Percentiles rank a stretch among this genome's conserved stretches.
Conservation (phyloP, 30 jellyfish, hydroid and myxozoan genomes). For the Euphysa ruthae region DNA sequence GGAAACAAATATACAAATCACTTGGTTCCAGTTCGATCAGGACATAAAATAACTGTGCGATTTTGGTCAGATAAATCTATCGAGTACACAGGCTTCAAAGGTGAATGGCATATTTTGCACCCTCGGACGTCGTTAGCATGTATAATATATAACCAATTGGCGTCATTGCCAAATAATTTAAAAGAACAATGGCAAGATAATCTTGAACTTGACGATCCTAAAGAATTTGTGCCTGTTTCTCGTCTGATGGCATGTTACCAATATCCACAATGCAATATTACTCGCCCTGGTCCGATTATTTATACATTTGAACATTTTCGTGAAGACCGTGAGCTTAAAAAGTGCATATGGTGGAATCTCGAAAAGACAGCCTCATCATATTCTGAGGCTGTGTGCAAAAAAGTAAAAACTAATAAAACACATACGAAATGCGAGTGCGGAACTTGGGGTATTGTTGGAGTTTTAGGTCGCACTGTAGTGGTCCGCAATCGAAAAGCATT, state of each 20-base stretch:
- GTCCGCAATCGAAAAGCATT: conserved; percentile 2
- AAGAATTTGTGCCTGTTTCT: conserved; percentile 47
- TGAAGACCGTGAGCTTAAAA: conserved; percentile 50
- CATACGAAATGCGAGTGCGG: conserved; percentile 84
- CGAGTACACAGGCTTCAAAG: conserved; percentile 63
- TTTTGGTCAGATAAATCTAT: conserved; percentile 43
- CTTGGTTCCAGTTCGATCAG: conserved; percentile 54
- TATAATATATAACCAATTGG: conserved; percentile 40
- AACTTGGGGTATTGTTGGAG: conserved; percentile 80
- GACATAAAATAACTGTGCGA: conserved; percentile 55
- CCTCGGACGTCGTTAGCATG: conserved; percentile 90
- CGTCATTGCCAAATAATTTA: conserved; percentile 12
- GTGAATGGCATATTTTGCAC: conserved; percentile 68
- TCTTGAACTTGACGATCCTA: background rate
- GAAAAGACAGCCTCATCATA: conserved; percentile 63
- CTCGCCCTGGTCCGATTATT: conserved; percentile 60
- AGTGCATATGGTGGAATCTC: conserved; percentile 73
- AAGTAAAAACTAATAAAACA: conserved; percentile 65
- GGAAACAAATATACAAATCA: background rate
- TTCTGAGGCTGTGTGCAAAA: conserved; percentile 45
- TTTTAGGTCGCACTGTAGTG: conserved; percentile 50
- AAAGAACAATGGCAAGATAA: conserved; percentile 11
- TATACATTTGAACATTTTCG: conserved; percentile 78
- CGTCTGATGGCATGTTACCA: conserved; percentile 82
- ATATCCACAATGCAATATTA: conserved; percentile 71